Evolutionary conservation across 2,113 vertebrate species (phyloP), one percentile per base, ranked within the genome.

Genomic region (Nycticebus coucang): DNA sequence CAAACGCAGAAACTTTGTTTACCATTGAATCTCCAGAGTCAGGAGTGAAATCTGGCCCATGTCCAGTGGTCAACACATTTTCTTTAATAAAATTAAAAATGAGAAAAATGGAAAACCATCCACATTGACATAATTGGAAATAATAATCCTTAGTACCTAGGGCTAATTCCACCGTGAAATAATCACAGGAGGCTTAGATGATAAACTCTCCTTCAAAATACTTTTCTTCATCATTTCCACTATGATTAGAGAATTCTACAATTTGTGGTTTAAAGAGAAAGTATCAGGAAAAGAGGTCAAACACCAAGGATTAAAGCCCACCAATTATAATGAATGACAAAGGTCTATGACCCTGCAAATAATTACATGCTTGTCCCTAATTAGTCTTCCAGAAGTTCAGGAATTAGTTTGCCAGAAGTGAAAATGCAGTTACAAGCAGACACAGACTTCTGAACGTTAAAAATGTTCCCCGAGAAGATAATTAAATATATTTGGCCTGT

Each of bases 341-440:
- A 35, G 7, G 60, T 66, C 57, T 50, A 7, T 74, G 66, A 80
- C 45, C 60, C 14, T 91, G 19, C 9, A 86, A 87, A 96, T 80
- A 71, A 87, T 59, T 77, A 83, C 41, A 60, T 35, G 74, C 26
- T 81, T 81, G 19, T 12, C 64, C 59, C 82, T 87, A 89, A 91
- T 88, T 92, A 89, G 66, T 92, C 66, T 90, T 68, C 30, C 80
- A 85, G 85, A 89, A 72, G 66, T 87, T 66, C 72, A 45, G 87
- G 71, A 90, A 89, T 89, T 50, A 41, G 37, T 62, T 62, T 75
- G 41, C 83, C 89, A 12, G 78, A 94, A 84, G 30, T 41, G n/a
- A 90, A 96, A 91, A 89, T 18, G 28, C n/a, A 91, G 41, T n/a
- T 91, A 33, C 37, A 97, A 95, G 50, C 57, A 92, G 24, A 74